Percentiles rank a stretch among this genome's conserved stretches.
phyloP scores from a whole-genome alignment of 1,140 invertebrate species.

The Mercenaria mercenaria region DNA sequence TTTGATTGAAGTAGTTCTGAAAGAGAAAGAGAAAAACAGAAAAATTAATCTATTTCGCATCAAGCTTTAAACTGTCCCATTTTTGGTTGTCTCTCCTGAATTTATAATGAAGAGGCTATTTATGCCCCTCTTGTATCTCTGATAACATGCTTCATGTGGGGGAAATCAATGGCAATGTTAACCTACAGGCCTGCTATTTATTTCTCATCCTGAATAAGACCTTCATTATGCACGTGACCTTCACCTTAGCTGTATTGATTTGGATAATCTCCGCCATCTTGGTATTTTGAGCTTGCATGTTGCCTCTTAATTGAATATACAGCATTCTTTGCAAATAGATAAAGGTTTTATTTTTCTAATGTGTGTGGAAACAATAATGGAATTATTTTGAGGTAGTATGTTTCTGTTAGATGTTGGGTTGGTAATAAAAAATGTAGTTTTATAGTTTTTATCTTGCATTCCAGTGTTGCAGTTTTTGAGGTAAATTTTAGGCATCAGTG shows the following conservation, averaged over 20 bases:
- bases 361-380: neutral
- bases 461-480: neutral
- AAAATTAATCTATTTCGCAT: too few species aligned
- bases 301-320: neutral
- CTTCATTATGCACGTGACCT: constrained; percentile 48
- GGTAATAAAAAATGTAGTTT: neutral
- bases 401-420: neutral
- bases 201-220: constrained; percentile 10
- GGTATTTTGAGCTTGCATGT: constrained; percentile 7
- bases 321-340: neutral
- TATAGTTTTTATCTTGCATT: neutral
- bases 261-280: constrained; percentile 12
- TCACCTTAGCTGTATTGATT: constrained; percentile 35
- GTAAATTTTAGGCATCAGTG: neutral
- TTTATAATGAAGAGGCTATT: too few species aligned
- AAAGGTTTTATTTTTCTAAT: neutral
- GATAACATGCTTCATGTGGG: too few species aligned
- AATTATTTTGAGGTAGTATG: neutral
- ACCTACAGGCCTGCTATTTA: constrained; percentile 30
- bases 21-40: too few species aligned
- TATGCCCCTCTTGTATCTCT: too few species aligned
- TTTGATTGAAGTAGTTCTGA: too few species aligned
- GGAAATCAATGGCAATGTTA: constrained; percentile 51
- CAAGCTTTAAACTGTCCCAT: too few species aligned
- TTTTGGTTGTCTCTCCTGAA: too few species aligned